Evolutionary conservation across 2,797 vertebrate genomes (phyloP).

Genomic region (Alauda arvensis): DNA sequence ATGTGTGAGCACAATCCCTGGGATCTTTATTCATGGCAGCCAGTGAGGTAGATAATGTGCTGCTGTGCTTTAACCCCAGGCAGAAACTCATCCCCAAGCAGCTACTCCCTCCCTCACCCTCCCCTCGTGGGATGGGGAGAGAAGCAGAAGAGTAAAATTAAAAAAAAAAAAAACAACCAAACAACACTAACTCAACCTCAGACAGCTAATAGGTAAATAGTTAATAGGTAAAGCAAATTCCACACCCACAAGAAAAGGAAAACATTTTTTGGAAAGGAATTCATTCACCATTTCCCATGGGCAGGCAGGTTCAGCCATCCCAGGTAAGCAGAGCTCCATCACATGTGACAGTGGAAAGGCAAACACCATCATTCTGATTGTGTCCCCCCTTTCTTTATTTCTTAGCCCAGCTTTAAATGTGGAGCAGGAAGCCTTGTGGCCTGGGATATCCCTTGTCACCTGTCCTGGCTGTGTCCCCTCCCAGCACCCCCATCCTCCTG

Average conservation of each 20-base stretch:
- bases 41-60: not conserved
- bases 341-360: not conserved
- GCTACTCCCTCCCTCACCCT: fast-evolving
- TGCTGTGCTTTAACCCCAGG: not conserved
- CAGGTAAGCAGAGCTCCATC: not conserved
- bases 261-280: not conserved
- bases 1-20: not conserved
- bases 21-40: not conserved
- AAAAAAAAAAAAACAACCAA: not conserved
- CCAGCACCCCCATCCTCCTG: not conserved
- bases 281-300: not conserved
- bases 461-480: not conserved
- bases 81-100: not conserved
- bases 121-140: not conserved
- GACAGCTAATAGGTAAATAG: not conserved
- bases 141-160: not conserved
- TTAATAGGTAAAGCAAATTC: not conserved
- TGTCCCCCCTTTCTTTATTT: not conserved
- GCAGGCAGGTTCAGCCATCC: not conserved
- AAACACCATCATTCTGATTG: not conserved
- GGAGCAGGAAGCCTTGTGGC: fast-evolving
- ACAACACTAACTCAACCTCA: too few relatives aligned
- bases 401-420: not conserved
- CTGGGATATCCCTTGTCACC: not conserved
- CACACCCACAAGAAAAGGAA: not conserved